Base-by-base conservation (phyloP, 2,888 invertebrate species). In the Gibbula magus region DNA sequence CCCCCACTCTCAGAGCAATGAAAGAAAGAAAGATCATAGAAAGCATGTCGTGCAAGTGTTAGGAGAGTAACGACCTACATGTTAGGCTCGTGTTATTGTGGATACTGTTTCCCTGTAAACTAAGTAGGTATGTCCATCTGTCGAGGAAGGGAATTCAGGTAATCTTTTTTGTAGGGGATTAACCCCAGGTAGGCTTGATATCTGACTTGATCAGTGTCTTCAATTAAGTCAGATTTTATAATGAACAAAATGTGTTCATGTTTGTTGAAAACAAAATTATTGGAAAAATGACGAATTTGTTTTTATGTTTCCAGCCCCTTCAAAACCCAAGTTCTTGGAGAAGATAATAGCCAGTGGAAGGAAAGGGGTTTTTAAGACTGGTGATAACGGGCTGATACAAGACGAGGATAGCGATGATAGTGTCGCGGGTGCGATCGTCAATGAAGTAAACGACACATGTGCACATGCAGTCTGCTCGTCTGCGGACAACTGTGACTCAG, bases 251-350 rank as follows among this genome's bases (percentile, higher is more conserved):
- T 75, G 75, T 75, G 75, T 75, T 53, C 75, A 4, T 32, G 54
- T 25, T 75, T 53, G 75, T 25, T 75, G 29, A 25, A n/a, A 32
- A 25, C 25, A n/a, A 75, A 75, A 54, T 32, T 75, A 32, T 52
- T 25, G n/a, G 54, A 75, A n/a, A 75, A 53, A 53, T 75, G 75
- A 75, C 16, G 54, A 75, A n/a, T n/a, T 78, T 45, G 78, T 77
- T 25, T 80, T 77, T 83, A 16, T 82, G 25, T 61, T 88, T 86
- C 66, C 88, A 90, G 90, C 88, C 51, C 89, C 89, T 54, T 86
- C 88, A 39, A 89, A 87, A 80, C 90, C 90, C 52, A 89, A 89
- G 82, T 89, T 90, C 82, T 82, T 90, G 53, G 89, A 89, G 76
- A 86, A 86, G 66, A 82, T 90, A 51, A 87, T 89, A 39, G 88